A percentile compares a stretch with the other conserved stretches of the same genome.
phyloP scores from a whole-genome alignment of 1,140 invertebrate species.

The Trissolcus basalis region DNA sequence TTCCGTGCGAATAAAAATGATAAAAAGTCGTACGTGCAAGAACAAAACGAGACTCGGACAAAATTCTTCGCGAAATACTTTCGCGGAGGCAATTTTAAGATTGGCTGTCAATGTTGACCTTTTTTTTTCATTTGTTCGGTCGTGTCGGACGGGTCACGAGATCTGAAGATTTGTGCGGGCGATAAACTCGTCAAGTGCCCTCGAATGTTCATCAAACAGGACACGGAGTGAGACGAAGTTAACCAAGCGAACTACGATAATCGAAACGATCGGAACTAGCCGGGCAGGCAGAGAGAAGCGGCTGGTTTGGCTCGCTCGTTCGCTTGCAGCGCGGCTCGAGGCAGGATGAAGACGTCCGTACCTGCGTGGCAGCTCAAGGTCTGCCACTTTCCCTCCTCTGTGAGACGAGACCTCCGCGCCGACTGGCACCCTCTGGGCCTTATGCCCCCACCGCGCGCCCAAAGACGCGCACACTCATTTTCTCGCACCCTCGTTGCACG shows the following conservation, averaged over 20 bases:
- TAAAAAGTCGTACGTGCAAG: background rate
- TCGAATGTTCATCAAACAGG: constrained; percentile 53
- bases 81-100: constrained; percentile 18
- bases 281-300: constrained; percentile 5
- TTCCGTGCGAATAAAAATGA: background rate
- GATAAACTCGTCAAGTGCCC: constrained; percentile 58
- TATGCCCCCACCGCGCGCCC: constrained; percentile 23
- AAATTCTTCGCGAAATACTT: constrained; percentile 15
- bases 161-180: constrained; percentile 42
- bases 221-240: constrained; percentile 35
- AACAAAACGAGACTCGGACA: background rate
- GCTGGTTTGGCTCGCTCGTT: constrained; percentile 24
- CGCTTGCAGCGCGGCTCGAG: constrained; percentile 66
- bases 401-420: constrained; percentile 42
- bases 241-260: constrained; percentile 47
- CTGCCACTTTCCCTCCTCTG: constrained; percentile 73
- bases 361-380: constrained; percentile 76
- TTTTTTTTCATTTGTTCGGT: constrained; percentile 22
- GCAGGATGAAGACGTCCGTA: constrained; percentile 76
- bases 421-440: constrained; percentile 52
- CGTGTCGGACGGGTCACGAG: constrained; percentile 34
- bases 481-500: constrained; percentile 48
- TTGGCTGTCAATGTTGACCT: constrained; percentile 29
- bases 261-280: constrained; percentile 44
- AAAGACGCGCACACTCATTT: constrained; percentile 42